Base-by-base conservation (phyloP, 2,888 invertebrate genomes). In the Harpalus rufipes region DNA sequence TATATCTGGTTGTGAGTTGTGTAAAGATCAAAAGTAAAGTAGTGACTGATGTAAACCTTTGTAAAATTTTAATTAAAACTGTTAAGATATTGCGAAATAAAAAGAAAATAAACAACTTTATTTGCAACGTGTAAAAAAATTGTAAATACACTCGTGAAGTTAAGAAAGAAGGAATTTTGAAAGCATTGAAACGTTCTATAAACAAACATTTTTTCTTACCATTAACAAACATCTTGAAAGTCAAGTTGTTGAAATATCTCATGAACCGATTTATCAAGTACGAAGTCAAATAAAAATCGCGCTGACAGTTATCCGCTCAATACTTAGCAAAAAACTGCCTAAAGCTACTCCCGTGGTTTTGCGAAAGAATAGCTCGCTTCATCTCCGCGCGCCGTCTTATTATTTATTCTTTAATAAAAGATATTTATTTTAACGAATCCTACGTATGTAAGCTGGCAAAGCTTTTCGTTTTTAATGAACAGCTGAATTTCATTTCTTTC, bases 181-280 rank as follows among this genome's bases (percentile, higher is more conserved):
- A 68, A 68, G 68, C 68, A 68, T 68, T 68, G 25, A 68, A 68
- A 32, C 39, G 68, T n/a, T 68, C 32, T 39, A 68, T 68, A 68
- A 68, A 68, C 39, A 68, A 68, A 68, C 68, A 68, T 68, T 68
- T 68, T 68, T 68, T 68, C 68, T 65, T 25, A 68, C 68, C 68
- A 68, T 68, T 68, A 68, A 68, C 39, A 32, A 68, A 68, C 39
- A 39, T 39, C 68, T 68, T n/a, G 68, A 68, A 68, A 68, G 68
- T 68, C 39, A 68, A 68, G 68, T 68, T 68, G 68, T 68, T 68
- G 68, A 68, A 68, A 68, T 39, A 68, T 68, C 68, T 68, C 68
- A 32, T 39, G 68, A 68, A 68, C 68, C 68, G 39, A 68, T 68
- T 68, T 68, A 68, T 68, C 68, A 68, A 68, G 68, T 68, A 68